phyloP scores from a whole-genome alignment of 2,888 invertebrate genomes.

The Ischnus inquisitorius region DNA sequence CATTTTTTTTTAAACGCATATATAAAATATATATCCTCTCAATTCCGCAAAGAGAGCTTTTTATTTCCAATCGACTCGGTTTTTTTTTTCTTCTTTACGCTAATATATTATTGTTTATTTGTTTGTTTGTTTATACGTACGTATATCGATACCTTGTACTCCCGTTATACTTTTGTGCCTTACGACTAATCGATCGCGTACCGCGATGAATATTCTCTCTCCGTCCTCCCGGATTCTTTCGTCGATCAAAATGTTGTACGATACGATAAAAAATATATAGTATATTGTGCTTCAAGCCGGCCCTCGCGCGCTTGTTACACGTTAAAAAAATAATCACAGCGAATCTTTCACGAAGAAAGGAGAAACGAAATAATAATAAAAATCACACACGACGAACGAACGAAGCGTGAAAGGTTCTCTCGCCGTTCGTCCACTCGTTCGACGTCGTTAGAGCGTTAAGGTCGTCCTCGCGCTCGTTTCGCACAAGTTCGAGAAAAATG shows the following conservation, averaged over 20 bases:
- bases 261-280: conserved; percentile 30
- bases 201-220: conserved; percentile 24
- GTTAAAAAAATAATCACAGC: conserved; percentile 48
- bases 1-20: neutral
- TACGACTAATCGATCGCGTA: conserved; percentile 14
- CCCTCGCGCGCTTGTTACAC: conserved; percentile 11
- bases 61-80: conserved; percentile 12
- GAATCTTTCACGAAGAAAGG: conserved; percentile 21
- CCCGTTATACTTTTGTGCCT: conserved; percentile 50
- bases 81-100: too few relatives aligned
- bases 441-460: neutral
- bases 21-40: conserved; percentile 28
- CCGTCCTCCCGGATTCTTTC: neutral
- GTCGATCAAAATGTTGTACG: conserved; percentile 14
- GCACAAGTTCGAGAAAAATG: too few relatives aligned
- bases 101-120: neutral
- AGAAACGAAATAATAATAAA: neutral
- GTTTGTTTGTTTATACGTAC: neutral
- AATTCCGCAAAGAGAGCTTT: neutral
- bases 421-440: neutral
- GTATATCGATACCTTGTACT: conserved; percentile 50
- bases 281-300: neutral
- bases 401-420: neutral
- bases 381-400: neutral
- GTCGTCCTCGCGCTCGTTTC: too few relatives aligned